Evolutionary conservation across 2,888 invertebrate genomes (phyloP).

Genomic region (Elaeidobius kamerunicus): DNA sequence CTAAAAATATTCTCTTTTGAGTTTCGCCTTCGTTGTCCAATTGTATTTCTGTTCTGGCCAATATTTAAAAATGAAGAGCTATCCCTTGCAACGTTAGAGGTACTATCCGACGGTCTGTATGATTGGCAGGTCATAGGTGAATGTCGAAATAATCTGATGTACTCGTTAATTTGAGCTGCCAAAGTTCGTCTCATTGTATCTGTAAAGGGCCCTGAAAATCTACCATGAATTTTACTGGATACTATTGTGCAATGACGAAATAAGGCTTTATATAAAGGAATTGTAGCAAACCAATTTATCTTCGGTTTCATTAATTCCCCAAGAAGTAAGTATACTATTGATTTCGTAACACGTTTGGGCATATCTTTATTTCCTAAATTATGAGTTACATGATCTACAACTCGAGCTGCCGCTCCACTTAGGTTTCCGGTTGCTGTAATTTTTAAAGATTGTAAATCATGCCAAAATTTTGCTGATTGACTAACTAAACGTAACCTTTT

Average conservation of each 20-base stretch:
- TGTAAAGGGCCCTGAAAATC: background rate
- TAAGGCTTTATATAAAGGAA: conserved; percentile 9
- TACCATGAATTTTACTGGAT: background rate
- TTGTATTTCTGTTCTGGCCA: too few relatives aligned
- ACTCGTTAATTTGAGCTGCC: background rate
- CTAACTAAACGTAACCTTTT: conserved; percentile 5
- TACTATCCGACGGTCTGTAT: too few relatives aligned
- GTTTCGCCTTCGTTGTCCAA: too few relatives aligned
- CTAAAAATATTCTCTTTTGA: too few relatives aligned
- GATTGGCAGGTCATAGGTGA: too few relatives aligned
- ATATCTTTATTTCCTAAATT: conserved; percentile 5
- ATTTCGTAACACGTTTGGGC: conserved; percentile 7
- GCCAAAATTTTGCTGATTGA: conserved; percentile 5
- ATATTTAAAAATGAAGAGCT: too few relatives aligned
- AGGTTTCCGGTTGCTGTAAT: conserved; percentile 5
- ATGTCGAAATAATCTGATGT: background rate
- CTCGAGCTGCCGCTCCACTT: background rate
- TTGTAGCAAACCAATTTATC: background rate
- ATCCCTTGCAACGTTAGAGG: too few relatives aligned
- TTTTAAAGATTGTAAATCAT: conserved; percentile 8
- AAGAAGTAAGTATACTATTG: conserved; percentile 10
- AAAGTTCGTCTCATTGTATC: background rate
- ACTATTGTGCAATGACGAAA: background rate
- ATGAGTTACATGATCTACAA: background rate
- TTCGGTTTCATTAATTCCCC: conserved; percentile 6